These are phyloP conservation scores for Fabriciana adippe DNA, from an alignment of 2,888 invertebrate genomes.

Conservation along the genomic window DNA sequence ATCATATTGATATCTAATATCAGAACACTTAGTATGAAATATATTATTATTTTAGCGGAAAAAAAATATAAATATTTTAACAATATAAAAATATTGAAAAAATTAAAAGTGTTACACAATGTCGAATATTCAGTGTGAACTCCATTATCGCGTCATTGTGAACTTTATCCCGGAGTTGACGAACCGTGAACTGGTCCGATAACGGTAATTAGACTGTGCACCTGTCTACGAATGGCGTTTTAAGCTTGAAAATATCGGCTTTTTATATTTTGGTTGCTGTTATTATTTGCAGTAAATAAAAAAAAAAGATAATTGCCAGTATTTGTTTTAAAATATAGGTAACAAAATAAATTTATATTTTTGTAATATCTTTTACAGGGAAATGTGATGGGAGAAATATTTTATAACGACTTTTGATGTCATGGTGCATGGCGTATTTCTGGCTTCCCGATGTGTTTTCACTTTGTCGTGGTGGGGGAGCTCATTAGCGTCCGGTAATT, in stretches of 20 bases:
- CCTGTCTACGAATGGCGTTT: slow-evolving; percentile 30
- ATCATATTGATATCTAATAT: not conserved
- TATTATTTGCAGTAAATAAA: slow-evolving; percentile 4
- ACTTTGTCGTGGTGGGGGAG: too few relatives aligned
- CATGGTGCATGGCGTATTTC: too few relatives aligned
- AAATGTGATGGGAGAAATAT: too few relatives aligned
- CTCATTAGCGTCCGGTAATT: too few relatives aligned
- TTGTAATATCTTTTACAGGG: too few relatives aligned
- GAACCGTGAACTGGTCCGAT: slow-evolving; percentile 36
- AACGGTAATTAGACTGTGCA: slow-evolving; percentile 36
- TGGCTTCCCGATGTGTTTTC: too few relatives aligned
- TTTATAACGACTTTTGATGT: too few relatives aligned
- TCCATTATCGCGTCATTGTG: slow-evolving; percentile 35
- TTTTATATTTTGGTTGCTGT: slow-evolving; percentile 10
- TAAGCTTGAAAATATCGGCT: slow-evolving; percentile 14
- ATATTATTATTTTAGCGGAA: not conserved
- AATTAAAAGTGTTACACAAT: slow-evolving; percentile 1
- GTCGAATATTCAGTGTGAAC: slow-evolving; percentile 24
- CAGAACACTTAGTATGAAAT: not conserved
- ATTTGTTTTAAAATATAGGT: too few relatives aligned
- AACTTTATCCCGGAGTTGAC: slow-evolving; percentile 37
- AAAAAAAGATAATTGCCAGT: not conserved
- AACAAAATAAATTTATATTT: too few relatives aligned
- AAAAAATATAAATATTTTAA: not conserved
- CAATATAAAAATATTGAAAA: not conserved